Percentiles rank a stretch among this genome's conserved stretches.
Evolutionary conservation across 2,797 vertebrate species (phyloP).

Genomic region (Silurus lanzhouensis): DNA sequence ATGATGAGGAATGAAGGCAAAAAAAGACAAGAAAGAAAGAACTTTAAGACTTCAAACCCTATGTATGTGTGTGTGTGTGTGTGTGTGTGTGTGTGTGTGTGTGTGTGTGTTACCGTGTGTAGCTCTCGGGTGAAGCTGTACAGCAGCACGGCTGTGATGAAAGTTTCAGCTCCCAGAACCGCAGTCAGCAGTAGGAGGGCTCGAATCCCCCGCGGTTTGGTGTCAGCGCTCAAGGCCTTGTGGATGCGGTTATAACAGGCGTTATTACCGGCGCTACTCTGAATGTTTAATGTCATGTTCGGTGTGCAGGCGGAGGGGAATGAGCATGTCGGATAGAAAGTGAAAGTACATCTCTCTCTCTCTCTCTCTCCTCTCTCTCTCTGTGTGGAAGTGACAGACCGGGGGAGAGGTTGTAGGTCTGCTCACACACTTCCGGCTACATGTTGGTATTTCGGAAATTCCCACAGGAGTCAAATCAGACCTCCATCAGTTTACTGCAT

Average conservation of each 20-base stretch:
- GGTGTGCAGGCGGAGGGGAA: background rate
- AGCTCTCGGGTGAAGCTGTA: conserved; percentile 51
- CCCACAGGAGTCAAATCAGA: background rate
- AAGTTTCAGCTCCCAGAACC: conserved; percentile 50
- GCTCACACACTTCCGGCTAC: background rate
- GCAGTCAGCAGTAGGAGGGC: conserved; percentile 47
- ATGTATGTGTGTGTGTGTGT: background rate
- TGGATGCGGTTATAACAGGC: conserved; percentile 31
- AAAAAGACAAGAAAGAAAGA: background rate
- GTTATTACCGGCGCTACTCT: conserved; percentile 23
- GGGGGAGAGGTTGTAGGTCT: background rate
- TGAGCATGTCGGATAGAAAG: conserved; percentile 32
- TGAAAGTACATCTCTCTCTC: conserved; percentile 16
- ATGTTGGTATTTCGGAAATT: background rate
- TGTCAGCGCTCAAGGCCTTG: conserved; percentile 8
- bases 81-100: conserved; percentile 3
- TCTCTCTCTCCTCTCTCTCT: background rate
- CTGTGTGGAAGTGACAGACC: background rate
- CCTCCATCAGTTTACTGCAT: too few relatives aligned
- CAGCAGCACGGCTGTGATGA: conserved; percentile 47
- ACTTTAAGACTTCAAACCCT: too few relatives aligned
- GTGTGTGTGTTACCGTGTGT: conserved; percentile 44
- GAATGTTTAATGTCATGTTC: conserved; percentile 51
- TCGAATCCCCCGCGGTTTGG: conserved; percentile 8
- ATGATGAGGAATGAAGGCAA: background rate